Conservation (phyloP, 2,113 vertebrate genomes). For the Chaetodon trifascialis region DNA sequence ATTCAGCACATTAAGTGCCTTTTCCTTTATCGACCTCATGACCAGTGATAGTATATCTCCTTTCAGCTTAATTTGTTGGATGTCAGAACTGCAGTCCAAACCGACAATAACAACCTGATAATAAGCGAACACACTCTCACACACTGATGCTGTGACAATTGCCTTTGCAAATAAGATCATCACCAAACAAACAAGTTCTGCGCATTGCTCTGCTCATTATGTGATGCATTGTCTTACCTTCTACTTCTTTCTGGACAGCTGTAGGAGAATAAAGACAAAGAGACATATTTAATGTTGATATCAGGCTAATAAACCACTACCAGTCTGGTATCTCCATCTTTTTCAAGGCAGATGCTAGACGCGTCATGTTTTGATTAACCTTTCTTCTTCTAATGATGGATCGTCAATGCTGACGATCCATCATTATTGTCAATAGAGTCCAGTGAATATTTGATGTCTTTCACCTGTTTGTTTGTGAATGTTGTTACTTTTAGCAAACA, state of each 20-base stretch:
- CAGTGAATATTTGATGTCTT: neutral
- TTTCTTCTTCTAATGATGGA: neutral
- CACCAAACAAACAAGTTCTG: conserved; percentile 43
- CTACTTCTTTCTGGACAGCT: conserved; percentile 84
- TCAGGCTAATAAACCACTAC: neutral
- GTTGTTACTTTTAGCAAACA: neutral
- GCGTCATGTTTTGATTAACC: neutral
- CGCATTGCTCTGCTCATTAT: conserved; percentile 56
- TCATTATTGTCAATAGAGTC: neutral
- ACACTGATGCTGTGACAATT: conserved; percentile 53
- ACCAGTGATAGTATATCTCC: conserved; percentile 64
- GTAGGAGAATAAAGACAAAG: conserved; percentile 61
- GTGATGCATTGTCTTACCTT: conserved; percentile 83
- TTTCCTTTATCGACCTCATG: conserved; percentile 63
- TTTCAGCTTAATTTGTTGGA: conserved; percentile 77
- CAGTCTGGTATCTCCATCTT: conserved; percentile 17
- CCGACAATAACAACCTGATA: conserved; percentile 78
- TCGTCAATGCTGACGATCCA: too few species aligned
- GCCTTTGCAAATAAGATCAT: conserved; percentile 59
- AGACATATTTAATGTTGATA: conserved; percentile 57
- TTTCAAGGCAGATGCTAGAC: neutral
- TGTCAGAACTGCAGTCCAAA: conserved; percentile 87
- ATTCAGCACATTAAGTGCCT: conserved; percentile 59
- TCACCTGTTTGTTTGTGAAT: neutral
- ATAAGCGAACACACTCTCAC: conserved; percentile 62